A percentile compares a stretch with the other conserved stretches of the same genome.
These are phyloP conservation scores for Nothocercus julius DNA, from an alignment of 2,113 vertebrate species.

Conservation along the genomic window DNA sequence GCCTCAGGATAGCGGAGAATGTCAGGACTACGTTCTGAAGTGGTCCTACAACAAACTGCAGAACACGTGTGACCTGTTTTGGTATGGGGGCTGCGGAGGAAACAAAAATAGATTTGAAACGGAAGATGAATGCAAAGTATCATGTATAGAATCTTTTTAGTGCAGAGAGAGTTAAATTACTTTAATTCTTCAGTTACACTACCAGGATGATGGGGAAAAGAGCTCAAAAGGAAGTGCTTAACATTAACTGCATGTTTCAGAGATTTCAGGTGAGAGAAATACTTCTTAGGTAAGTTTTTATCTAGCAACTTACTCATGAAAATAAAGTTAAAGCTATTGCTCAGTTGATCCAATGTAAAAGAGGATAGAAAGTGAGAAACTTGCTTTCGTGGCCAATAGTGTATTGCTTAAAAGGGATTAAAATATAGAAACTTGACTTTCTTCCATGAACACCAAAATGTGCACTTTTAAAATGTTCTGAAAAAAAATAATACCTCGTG, in stretches of 20 bases:
- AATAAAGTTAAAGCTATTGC: background rate
- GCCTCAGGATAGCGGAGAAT: conserved; percentile 73
- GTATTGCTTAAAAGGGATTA: background rate
- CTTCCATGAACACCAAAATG: background rate
- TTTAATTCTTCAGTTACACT: background rate
- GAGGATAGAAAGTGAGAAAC: background rate
- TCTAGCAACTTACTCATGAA: background rate
- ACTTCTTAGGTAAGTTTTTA: background rate
- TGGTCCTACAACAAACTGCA: conserved; percentile 81
- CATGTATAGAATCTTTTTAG: conserved; percentile 50
- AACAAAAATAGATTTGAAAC: conserved; percentile 84
- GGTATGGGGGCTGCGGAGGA: conserved; percentile 85
- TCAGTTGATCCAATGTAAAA: background rate
- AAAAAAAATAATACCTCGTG: background rate
- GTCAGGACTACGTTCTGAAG: conserved; percentile 76
- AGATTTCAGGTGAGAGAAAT: background rate
- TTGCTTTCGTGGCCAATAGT: background rate
- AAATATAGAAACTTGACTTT: background rate
- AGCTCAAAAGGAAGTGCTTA: background rate
- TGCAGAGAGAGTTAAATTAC: background rate
- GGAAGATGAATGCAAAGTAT: conserved; percentile 73
- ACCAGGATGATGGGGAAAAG: background rate
- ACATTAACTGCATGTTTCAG: background rate
- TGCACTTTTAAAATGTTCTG: background rate
- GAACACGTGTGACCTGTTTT: conserved; percentile 79